Percentiles rank a stretch among this genome's conserved stretches.
phyloP scores from a whole-genome alignment of 2,797 vertebrate genomes.

The Rousettus madagascariensis region DNA sequence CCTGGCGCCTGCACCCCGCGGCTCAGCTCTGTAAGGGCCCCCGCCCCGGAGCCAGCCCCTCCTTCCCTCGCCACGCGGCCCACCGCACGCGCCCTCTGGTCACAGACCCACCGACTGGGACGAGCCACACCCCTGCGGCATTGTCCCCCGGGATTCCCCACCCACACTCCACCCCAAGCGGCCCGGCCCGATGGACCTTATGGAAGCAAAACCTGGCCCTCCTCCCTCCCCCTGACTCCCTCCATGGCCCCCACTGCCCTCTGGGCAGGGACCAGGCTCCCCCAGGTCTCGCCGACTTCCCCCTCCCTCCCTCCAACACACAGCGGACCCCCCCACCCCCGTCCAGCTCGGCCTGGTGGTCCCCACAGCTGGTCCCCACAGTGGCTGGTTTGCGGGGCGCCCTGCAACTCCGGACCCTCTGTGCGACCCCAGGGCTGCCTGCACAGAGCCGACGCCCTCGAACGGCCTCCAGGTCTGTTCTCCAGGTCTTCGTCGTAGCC shows the following conservation, averaged over 20 bases:
- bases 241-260: neutral
- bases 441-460: too few species aligned
- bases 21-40: rapidly evolving
- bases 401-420: neutral
- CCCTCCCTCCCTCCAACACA: too few species aligned
- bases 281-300: too few species aligned
- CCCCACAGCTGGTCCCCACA: neutral
- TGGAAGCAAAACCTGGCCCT: neutral
- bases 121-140: neutral
- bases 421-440: neutral
- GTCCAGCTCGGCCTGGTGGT: neutral
- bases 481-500: rapidly evolving
- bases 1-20: too few species aligned
- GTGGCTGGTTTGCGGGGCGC: rapidly evolving
- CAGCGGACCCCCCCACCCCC: neutral
- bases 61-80: neutral
- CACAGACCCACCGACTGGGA: neutral
- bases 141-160: neutral
- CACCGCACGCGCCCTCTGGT: neutral
- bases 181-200: neutral
- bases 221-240: neutral
- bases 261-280: neutral
- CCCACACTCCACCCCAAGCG: neutral
- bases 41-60: neutral
- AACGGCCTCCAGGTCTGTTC: neutral